A percentile compares a stretch with the other conserved stretches of the same genome.
These are phyloP conservation scores for Dendrolimus punctatus DNA, from an alignment of 1,140 invertebrate species.

Conservation along the genomic window DNA sequence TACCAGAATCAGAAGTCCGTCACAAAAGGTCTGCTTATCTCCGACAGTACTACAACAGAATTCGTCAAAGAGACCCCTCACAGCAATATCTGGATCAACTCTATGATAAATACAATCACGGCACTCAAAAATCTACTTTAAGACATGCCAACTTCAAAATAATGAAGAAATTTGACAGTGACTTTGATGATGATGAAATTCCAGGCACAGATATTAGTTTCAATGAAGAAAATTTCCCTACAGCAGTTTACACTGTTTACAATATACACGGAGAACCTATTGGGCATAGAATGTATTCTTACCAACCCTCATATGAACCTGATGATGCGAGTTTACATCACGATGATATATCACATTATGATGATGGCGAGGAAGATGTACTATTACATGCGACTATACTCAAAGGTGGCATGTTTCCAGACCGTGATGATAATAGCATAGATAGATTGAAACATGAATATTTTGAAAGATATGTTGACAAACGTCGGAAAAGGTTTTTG, in stretches of 20 bases:
- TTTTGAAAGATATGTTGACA: conserved; percentile 62
- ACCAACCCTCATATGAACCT: conserved; percentile 63
- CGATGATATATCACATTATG: conserved; percentile 35
- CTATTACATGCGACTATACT: conserved; percentile 39
- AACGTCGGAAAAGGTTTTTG: conserved; percentile 54
- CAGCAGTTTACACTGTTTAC: conserved; percentile 60
- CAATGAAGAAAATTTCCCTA: conserved; percentile 50
- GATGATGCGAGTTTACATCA: conserved; percentile 44
- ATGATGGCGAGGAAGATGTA: conserved; percentile 24
- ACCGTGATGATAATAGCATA: conserved; percentile 47
- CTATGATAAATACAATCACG: conserved; percentile 59
- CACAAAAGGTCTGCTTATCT: conserved; percentile 67
- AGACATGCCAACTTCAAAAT: conserved; percentile 62
- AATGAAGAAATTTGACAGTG: conserved; percentile 57
- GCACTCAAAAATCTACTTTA: conserved; percentile 49
- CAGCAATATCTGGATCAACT: conserved; percentile 48
- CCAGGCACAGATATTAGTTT: conserved; percentile 25
- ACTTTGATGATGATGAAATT: conserved; percentile 39
- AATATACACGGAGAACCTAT: conserved; percentile 63
- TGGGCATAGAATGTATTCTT: conserved; percentile 60
- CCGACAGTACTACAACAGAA: conserved; percentile 61
- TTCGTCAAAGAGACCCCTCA: conserved; percentile 38
- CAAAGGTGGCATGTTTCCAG: conserved; percentile 55
- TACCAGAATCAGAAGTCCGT: conserved; percentile 64
- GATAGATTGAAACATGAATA: conserved; percentile 62